Conservation (phyloP, 2,113 vertebrate species). For the Ptyas mucosa region DNA sequence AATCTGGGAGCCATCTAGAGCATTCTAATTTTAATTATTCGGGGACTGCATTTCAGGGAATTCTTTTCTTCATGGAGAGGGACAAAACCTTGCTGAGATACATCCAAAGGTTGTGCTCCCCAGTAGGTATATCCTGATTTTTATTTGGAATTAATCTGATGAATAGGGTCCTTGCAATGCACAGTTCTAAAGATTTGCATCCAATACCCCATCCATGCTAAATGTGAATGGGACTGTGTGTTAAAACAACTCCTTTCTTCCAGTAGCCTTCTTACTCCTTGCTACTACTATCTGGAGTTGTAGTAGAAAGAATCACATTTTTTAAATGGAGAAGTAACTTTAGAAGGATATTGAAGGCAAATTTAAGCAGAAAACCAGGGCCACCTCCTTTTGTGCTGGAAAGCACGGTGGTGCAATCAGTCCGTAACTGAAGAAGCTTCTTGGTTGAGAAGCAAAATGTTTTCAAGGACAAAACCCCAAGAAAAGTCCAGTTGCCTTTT, state of each 20-base stretch:
- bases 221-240: no score
- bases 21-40: slow-evolving; percentile 71
- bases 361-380: background rate
- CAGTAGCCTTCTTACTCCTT: background rate
- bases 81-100: slow-evolving; percentile 38
- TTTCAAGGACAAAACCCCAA: no score
- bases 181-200: background rate
- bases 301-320: background rate
- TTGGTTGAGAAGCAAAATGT: background rate
- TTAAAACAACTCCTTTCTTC: background rate
- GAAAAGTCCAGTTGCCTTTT: no score
- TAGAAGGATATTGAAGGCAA: background rate
- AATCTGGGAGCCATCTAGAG: slow-evolving; percentile 70
- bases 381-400: background rate
- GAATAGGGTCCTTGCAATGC: background rate
- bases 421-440: background rate
- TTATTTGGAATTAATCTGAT: background rate
- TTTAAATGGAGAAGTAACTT: background rate
- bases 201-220: background rate
- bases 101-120: background rate
- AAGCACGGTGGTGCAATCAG: background rate
- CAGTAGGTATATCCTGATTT: background rate
- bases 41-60: slow-evolving; percentile 45
- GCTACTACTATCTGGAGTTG: background rate
- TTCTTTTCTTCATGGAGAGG: slow-evolving; percentile 42